Conservation (phyloP, 2,113 vertebrate species). For the Sinocyclocheilus anshuiensis region DNA sequence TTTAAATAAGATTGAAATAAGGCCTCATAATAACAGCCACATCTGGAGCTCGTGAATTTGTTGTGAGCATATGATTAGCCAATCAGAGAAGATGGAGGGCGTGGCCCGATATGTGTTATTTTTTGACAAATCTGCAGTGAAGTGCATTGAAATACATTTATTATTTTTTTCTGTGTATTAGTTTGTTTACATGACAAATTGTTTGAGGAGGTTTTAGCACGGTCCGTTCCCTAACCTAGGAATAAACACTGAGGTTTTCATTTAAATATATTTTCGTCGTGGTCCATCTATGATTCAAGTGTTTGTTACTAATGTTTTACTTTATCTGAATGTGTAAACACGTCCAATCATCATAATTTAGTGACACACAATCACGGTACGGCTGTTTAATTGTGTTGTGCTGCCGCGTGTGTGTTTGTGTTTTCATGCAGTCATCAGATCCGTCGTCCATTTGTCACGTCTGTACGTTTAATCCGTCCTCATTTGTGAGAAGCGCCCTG, state of each 20-base stretch:
- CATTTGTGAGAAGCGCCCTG: slow-evolving; percentile 19
- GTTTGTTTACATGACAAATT: not conserved
- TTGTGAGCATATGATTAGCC: not conserved
- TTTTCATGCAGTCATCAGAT: not conserved
- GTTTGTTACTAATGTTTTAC: not conserved
- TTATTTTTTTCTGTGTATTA: not conserved
- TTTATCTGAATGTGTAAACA: slow-evolving; percentile 11
- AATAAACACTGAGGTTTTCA: not conserved
- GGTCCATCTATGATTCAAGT: not conserved
- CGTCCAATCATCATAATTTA: slow-evolving; percentile 29
- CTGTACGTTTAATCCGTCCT: slow-evolving; percentile 19
- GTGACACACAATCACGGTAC: slow-evolving; percentile 6
- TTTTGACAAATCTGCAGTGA: not conserved
- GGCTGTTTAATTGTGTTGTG: not conserved
- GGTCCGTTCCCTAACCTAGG: not conserved
- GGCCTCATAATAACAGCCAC: not conserved
- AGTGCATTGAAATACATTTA: not conserved
- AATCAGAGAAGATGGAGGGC: not conserved
- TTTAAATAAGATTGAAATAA: not conserved
- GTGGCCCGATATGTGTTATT: not conserved
- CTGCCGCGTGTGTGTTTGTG: not conserved
- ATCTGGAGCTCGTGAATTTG: not conserved
- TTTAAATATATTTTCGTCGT: not conserved
- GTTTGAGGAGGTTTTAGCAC: not conserved
- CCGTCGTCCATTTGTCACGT: not conserved